Base-by-base conservation (phyloP, 2,888 invertebrate species). In the Lagria hirta region DNA sequence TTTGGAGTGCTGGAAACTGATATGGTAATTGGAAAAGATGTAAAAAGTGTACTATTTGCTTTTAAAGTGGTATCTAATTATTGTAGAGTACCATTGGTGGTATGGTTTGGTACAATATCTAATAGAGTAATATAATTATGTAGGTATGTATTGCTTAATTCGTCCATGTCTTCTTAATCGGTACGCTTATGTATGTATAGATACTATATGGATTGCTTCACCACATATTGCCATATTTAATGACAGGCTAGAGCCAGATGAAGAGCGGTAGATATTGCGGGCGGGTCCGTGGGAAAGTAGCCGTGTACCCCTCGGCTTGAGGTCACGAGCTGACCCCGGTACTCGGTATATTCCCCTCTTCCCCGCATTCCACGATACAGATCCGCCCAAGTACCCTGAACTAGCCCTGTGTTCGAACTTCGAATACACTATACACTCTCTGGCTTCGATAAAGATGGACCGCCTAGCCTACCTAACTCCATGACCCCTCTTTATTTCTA, bases 261-360 rank as follows among this genome's bases (percentile, higher is more conserved):
- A 71, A 70, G 70, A 71, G 70, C 70, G 71, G 68, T 66, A 70
- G 71, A 71, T 71, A 71, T 69, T 65, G 70, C 71, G 71, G 70
- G 71, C 71, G 71, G 70, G 65, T 69, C 69, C 71, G 71, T 72
- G 72, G 71, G 72, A 72, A 72, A 72, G 72, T 72, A 68, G 71
- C 70, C 67, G 70, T 66, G 70, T 70, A 71, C 70, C 71, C 70
- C 71, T 71, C 69, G 69, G 70, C 71, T 69, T 69, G 71, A 71
- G 72, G 71, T 72, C 71, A 71, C 69, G 68, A 67, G 69, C 62
- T 71, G 70, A 70, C 69, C 71, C 68, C 68, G 60, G 65, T 55
- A 49, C 54, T n/a, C n/a, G n/a, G n/a, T n/a, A n/a, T n/a, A n/a
- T 55, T 58, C 59, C 56, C 59, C 54, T 56, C 48, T 44, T 37